Base-by-base conservation (phyloP, 2,797 vertebrate species). In the Tragelaphus oryx region DNA sequence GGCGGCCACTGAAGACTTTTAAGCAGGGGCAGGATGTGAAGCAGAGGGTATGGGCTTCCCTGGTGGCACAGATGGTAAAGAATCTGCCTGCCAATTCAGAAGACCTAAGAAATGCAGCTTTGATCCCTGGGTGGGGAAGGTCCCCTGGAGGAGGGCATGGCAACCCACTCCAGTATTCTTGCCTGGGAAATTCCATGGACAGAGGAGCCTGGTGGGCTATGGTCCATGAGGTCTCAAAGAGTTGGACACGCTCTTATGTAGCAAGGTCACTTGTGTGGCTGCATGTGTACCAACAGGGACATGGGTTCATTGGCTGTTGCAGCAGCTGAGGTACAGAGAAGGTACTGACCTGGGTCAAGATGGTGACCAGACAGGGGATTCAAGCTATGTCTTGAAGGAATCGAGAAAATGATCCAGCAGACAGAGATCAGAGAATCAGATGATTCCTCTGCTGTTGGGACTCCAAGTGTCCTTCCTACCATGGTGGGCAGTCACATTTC, bases 271-370 rank as follows among this genome's bases (percentile, higher is more conserved):
- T 68, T 57, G 11, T 22, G 2, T 48, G 8, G 52, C 24, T 26
- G 12, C 14, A 52, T 24, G 82, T 44, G 30, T 9, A 22, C 16
- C 60, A 74, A 55, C 74, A 59, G 7, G 14, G 26, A 89, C 37
- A 46, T 6, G 6, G 44, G 17, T 50, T 10, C 41, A 5, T 17
- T 4, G 33, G 12, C 22, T 9, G 30, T 5, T 24, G 48, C 24
- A 55, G 52, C 6, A 20, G 48, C 16, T 0, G 6, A 83, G 9
- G 12, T 46, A 30, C 14, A 30, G 24, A 48, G 0, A 0, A 28
- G n/a, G 14, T 59, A 30, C 5, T 17, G 20, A 20, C 50, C 4
- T 5, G 16, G n/a, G 48, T 44, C 65, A 92, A 62, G 13, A 26
- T 5, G 6, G 54, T 18, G 11, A 52, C 2, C 44, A 83, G 20